These are phyloP conservation scores for Leucophenga maculata DNA, from an alignment of 2,888 invertebrate species.

Conservation along the genomic window DNA sequence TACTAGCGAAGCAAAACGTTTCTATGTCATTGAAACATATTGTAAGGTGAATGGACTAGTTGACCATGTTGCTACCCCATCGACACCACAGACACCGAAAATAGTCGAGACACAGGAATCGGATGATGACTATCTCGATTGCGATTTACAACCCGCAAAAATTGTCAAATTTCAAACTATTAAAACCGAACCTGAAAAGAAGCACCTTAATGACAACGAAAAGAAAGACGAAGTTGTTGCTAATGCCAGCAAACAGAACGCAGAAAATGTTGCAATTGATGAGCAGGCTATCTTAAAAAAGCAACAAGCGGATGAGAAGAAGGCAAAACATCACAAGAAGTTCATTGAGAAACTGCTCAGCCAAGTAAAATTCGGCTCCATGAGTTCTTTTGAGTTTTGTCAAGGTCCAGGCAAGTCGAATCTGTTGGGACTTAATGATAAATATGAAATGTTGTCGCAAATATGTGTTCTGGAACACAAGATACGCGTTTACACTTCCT, in stretches of 20 bases:
- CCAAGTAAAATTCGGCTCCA: constrained; percentile 36
- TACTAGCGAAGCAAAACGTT: constrained; percentile 33
- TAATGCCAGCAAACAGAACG: neutral
- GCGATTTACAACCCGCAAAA: neutral
- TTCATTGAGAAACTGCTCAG: constrained; percentile 36
- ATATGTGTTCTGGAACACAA: constrained; percentile 43
- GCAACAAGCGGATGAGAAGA: constrained; percentile 18
- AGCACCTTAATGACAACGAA: constrained; percentile 32
- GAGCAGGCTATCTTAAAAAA: neutral
- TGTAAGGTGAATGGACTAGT: constrained; percentile 38
- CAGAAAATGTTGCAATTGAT: neutral
- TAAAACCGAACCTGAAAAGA: neutral
- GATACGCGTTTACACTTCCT: constrained; percentile 1
- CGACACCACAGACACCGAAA: neutral
- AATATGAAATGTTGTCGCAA: constrained; percentile 37
- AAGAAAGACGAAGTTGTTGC: neutral
- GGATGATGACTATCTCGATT: too few relatives aligned
- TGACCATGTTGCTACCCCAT: neutral
- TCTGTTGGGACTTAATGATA: constrained; percentile 36
- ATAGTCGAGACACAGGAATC: neutral
- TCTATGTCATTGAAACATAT: constrained; percentile 41
- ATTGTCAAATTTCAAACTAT: neutral
- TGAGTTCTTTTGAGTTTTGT: constrained; percentile 44
- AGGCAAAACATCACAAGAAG: constrained; percentile 19
- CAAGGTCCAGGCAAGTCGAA: constrained; percentile 44